Base-by-base conservation (phyloP, 2,888 invertebrate genomes). In the Villa cingulata region DNA sequence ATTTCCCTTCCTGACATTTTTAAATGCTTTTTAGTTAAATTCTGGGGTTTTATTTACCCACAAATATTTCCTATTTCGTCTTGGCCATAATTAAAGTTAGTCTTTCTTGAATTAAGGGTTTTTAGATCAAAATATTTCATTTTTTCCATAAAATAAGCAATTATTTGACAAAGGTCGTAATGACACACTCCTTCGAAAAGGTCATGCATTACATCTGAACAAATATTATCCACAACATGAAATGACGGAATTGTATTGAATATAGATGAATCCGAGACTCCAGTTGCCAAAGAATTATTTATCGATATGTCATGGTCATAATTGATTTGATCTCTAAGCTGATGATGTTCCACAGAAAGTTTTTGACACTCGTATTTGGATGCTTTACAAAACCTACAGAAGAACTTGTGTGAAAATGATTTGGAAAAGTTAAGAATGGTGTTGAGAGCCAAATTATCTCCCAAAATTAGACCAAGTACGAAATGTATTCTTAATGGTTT, bases 221-320 rank as follows among this genome's bases (percentile, higher is more conserved):
- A 27, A 27, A 27, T 9, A 27, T 27, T 2, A 27, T 27, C 46
- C 7, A 44, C 44, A 4, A 46, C 51, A 40, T 53, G 51, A 48
- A 49, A 53, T 1, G 49, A 50, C 9, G 46, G 23, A 17, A 53
- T 51, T 12, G 37, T 20, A 46, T 53, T 53, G 42, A 53, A 48
- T 37, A 50, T 44, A 19, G 41, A 49, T 4, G 39, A 10, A 23
- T 41, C 10, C 17, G 19, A 19, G 17, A 53, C 43, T 3, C 51
- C 53, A 10, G 49, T 51, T 29, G 37, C 36, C 17, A 19, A 17
- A 16, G 40, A 16, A 18, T 37, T 29, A 20, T 34, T 37, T 18
- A 19, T 27, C 16, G 34, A 37, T 27, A 47, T 43, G 2, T 10
- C 17, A 2, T 10, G 19, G n/a, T n/a, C n/a, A 29, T 47, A 47